Evolutionary conservation across 2,113 vertebrate species (phyloP).

Genomic region (Puffinus mauretanicus): DNA sequence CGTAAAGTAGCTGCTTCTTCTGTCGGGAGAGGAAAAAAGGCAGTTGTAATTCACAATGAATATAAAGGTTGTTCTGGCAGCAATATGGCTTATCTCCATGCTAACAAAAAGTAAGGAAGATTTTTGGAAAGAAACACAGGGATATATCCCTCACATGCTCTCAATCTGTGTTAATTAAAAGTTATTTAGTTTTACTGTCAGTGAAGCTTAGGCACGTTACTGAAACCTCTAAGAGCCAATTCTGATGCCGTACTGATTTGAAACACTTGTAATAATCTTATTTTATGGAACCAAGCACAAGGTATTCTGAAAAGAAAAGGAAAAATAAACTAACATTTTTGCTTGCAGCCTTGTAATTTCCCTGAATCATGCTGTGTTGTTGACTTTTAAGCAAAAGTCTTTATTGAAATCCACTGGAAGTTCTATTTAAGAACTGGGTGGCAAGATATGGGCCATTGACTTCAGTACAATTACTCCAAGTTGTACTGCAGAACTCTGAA

Average conservation of each 20-base stretch:
- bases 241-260: neutral
- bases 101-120: neutral
- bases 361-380: conserved; percentile 43
- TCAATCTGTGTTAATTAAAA: neutral
- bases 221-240: neutral
- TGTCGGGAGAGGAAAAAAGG: neutral
- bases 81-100: neutral
- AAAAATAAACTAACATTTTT: conserved; percentile 30
- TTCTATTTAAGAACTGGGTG: conserved; percentile 44
- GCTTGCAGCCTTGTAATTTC: conserved; percentile 43
- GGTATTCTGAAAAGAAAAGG: neutral
- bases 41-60: neutral
- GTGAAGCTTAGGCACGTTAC: neutral
- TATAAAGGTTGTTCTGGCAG: neutral
- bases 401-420: conserved; percentile 37
- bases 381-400: conserved; percentile 61
- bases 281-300: conserved; percentile 2
- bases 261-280: neutral
- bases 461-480: conserved; percentile 33
- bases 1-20: neutral
- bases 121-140: neutral
- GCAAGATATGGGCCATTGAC: conserved; percentile 40
- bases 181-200: neutral
- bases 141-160: neutral
- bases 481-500: neutral